Evolutionary conservation across 2,113 vertebrate species (phyloP).

Genomic region (Dolichotis patagonum): DNA sequence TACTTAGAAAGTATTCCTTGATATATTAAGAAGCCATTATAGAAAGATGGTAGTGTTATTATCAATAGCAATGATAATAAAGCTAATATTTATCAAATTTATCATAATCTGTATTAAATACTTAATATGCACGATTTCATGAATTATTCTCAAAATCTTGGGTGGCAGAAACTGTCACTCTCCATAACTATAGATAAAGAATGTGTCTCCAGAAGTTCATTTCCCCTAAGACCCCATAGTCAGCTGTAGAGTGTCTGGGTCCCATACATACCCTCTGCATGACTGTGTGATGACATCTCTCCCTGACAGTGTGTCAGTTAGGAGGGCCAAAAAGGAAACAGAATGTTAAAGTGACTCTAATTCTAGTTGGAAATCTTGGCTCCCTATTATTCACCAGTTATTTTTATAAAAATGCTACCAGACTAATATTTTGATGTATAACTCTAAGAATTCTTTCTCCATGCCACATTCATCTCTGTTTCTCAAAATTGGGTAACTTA

Average conservation of each 20-base stretch:
- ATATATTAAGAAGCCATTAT: background rate
- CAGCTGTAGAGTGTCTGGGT: background rate
- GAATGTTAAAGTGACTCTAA: background rate
- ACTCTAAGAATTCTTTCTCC: background rate
- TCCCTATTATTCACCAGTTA: background rate
- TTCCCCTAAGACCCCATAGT: background rate
- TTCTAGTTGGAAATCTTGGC: background rate
- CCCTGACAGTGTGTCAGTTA: background rate
- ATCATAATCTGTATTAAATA: background rate
- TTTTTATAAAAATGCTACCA: background rate
- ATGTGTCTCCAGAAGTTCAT: background rate
- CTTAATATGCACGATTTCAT: background rate
- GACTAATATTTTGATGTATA: background rate
- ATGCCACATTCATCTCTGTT: background rate
- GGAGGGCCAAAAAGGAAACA: background rate
- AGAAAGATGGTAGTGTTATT: background rate
- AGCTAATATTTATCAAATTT: background rate
- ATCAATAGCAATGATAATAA: background rate
- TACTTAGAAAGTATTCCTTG: constrained; percentile 11
- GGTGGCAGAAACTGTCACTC: background rate
- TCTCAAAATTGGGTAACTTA: background rate
- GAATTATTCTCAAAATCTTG: background rate
- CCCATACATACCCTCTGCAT: background rate
- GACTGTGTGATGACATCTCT: background rate
- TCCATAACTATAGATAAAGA: background rate